Conservation (phyloP, 2,113 vertebrate genomes). For the Dicrurus megarhynchus region DNA sequence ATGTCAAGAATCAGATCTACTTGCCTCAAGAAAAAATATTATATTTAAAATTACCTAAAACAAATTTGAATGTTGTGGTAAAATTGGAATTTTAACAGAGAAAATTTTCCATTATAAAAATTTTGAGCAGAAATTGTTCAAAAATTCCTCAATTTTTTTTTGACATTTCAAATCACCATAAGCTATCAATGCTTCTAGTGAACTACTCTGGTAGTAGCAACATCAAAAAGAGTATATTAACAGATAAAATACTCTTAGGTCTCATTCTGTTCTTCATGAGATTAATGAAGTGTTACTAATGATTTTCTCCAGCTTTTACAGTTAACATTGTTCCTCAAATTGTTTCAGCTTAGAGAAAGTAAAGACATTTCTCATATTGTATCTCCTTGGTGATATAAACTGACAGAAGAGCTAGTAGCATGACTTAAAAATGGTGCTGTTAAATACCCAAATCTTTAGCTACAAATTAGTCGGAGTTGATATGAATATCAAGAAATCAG, state of each 20-base stretch:
- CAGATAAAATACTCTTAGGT: background rate
- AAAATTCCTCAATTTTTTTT: background rate
- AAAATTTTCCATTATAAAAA: background rate
- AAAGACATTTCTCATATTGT: background rate
- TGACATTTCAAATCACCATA: background rate
- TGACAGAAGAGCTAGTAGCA: background rate
- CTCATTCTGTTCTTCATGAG: background rate
- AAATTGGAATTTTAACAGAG: background rate
- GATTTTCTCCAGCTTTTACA: background rate
- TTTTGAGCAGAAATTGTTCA: background rate
- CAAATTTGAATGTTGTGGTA: background rate
- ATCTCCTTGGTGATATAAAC: background rate
- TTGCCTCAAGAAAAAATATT: background rate
- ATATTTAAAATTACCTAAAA: background rate
- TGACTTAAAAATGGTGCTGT: background rate
- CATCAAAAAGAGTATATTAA: background rate
- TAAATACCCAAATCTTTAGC: background rate
- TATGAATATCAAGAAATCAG: background rate
- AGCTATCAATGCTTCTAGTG: background rate
- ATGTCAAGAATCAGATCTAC: background rate
- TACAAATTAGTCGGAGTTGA: constrained; percentile 13
- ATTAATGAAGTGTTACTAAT: constrained; percentile 25
- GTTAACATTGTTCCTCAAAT: background rate
- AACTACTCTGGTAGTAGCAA: background rate
- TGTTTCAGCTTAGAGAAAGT: background rate